Percentiles rank a stretch among this genome's conserved stretches.
phyloP scores from a whole-genome alignment of 2,113 vertebrate genomes.

The Rhizomys pruinosus region DNA sequence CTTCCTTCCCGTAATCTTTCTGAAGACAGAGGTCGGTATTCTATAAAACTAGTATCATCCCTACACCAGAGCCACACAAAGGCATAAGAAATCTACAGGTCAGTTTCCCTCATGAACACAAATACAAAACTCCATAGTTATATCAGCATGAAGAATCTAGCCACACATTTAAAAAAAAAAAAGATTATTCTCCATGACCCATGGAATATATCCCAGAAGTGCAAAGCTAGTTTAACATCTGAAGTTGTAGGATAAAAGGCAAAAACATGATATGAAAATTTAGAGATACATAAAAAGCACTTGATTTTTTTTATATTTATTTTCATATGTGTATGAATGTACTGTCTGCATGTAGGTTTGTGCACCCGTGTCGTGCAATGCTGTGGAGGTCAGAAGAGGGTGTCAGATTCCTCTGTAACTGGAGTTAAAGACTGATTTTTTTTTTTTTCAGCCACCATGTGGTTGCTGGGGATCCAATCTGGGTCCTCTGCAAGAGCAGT shows the following conservation, averaged over 20 bases:
- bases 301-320: no score
- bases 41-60: neutral
- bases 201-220: constrained; percentile 35
- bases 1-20: neutral
- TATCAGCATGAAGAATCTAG: neutral
- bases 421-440: no score
- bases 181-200: neutral
- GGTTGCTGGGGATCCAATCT: no score
- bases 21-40: neutral
- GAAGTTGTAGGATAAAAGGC: neutral
- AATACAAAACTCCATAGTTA: neutral
- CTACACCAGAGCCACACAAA: neutral
- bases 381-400: no score
- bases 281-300: neutral
- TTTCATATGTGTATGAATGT: no score
- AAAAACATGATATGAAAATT: constrained; percentile 1
- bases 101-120: neutral
- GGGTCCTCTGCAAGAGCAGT: no score
- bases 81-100: neutral
- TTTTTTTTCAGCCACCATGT: no score
- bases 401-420: no score
- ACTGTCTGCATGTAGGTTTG: no score
- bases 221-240: constrained; percentile 33
- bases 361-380: no score
- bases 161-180: neutral